Base-by-base conservation (phyloP, 2,797 vertebrate species). In the Esox lucius region DNA sequence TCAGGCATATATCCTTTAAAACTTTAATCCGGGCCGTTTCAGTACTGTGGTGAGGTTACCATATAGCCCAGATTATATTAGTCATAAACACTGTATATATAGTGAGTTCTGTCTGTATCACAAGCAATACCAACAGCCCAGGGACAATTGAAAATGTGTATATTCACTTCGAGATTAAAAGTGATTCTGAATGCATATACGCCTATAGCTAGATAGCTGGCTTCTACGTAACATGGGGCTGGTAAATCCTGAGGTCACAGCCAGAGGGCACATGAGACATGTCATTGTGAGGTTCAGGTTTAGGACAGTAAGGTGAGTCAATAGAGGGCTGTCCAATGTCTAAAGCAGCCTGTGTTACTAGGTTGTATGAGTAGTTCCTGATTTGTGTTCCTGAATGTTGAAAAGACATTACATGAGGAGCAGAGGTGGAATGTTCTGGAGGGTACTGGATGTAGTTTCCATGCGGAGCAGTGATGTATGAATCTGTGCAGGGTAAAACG, bases 321-420 rank as follows among this genome's bases (percentile, higher is more conserved):
- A 19, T 3, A 46, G 91, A 85, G 16, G 3, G 3, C 78, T 46
- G 3, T 13, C 48, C 39, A 2, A 16, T 15, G 4, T 46, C 67
- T 68, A 42, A 35, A 22, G 9, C 3, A 68, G 66, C 11, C 17
- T 22, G 46, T 16, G 2, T 22, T 24, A 46, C 3, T 66, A 71
- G 35, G 26, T n/a, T 46, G 39, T 88, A 88, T 4, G 61, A 73
- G 0, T 0, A 78, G 80, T 90, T 91, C 4, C 31, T 1, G 65
- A 86, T 1, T 19, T 31, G 65, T 4, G 42, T 0, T 0, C 4
- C 1, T 65, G 9, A 72, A 13, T 73, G 16, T 5, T 51, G 24
- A 66, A 69, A 33, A 46, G 35, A 12, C 19, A 61, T 28, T 5
- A 46, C 1, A n/a, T n/a, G 16, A 28, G 48, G 26, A 17, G 48